Evolutionary conservation across 2,113 vertebrate genomes (phyloP).

Genomic region (Cranoglanis bouderius): DNA sequence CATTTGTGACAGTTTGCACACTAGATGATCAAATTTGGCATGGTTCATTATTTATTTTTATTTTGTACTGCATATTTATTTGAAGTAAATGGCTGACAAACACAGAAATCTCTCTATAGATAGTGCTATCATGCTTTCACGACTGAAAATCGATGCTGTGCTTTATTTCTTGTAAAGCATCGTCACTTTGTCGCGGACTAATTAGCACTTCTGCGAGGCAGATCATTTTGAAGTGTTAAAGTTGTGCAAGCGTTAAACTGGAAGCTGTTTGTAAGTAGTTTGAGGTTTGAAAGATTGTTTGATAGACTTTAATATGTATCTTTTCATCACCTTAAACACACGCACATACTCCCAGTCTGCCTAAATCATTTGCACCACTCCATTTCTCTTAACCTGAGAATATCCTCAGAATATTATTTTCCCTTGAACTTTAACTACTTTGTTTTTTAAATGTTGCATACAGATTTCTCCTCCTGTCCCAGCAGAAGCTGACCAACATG

Average conservation of each 20-base stretch:
- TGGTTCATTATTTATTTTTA: background rate
- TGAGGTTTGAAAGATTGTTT: background rate
- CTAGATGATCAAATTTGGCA: background rate
- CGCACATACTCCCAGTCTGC: background rate
- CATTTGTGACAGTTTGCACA: background rate
- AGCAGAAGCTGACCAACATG: slow-evolving; percentile 12
- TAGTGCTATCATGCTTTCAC: background rate
- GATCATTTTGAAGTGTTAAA: background rate
- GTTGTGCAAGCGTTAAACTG: background rate
- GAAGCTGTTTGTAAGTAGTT: background rate
- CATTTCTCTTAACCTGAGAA: background rate
- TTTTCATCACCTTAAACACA: background rate
- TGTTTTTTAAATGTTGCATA: background rate
- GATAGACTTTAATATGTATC: background rate
- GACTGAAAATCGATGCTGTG: background rate
- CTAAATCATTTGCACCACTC: background rate
- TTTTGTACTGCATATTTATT: background rate
- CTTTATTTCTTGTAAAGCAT: background rate
- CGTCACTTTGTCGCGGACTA: background rate
- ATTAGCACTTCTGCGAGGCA: background rate
- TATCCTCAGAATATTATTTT: background rate
- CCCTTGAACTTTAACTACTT: slow-evolving; percentile 45
- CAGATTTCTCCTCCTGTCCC: slow-evolving; percentile 1
- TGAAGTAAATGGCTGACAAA: background rate
- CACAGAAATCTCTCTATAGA: background rate